Conservation (phyloP, 2,113 vertebrate genomes). For the Scalopus aquaticus region DNA sequence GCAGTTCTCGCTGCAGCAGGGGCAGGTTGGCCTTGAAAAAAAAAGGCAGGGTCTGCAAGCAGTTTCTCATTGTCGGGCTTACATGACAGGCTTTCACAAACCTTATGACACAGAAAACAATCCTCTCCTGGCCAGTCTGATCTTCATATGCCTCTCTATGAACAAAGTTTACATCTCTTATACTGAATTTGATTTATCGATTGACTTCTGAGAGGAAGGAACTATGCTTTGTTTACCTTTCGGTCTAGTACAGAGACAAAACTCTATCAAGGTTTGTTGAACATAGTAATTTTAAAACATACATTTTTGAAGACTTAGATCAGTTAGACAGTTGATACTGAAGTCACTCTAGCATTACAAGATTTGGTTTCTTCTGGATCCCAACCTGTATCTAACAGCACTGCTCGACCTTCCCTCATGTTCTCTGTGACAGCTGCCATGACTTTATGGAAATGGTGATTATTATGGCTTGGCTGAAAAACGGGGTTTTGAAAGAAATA, state of each 20-base stretch:
- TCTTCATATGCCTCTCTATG: neutral
- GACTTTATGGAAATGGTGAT: neutral
- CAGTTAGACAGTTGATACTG: neutral
- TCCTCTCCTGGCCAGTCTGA: neutral
- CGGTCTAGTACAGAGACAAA: neutral
- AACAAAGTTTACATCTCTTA: neutral
- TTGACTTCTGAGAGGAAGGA: neutral
- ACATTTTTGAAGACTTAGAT: constrained; percentile 17
- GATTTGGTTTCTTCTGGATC: neutral
- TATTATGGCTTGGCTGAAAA: neutral
- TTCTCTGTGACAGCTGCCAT: neutral
- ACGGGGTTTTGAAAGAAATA: neutral
- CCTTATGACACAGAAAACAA: neutral
- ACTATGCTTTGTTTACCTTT: neutral
- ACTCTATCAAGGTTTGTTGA: neutral
- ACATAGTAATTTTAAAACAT: neutral
- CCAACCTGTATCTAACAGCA: neutral
- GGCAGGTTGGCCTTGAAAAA: constrained; percentile 95
- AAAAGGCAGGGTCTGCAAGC: constrained; percentile 4
- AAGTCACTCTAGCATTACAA: neutral
- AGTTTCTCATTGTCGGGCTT: neutral
- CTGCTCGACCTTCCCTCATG: neutral
- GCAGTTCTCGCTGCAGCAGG: constrained; percentile 95
- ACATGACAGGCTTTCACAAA: neutral
- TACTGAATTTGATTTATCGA: neutral